Evolutionary conservation across 2,113 vertebrate species (phyloP).

Genomic region (Cavia aperea): DNA sequence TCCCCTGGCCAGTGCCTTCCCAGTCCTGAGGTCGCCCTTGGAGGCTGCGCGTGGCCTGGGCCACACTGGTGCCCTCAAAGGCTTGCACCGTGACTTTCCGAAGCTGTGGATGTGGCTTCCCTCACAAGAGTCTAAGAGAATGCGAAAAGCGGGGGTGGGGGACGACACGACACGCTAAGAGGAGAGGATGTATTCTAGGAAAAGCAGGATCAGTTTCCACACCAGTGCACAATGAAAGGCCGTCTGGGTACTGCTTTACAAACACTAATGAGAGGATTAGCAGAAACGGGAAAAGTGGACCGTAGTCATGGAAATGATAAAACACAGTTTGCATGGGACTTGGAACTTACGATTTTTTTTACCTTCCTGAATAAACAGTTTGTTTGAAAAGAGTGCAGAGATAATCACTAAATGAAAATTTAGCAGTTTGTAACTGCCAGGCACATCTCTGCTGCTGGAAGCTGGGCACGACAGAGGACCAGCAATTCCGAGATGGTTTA

Average conservation of each 20-base stretch:
- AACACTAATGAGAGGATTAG: slow-evolving; percentile 34
- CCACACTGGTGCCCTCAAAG: slow-evolving; percentile 28
- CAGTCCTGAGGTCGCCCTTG: neutral
- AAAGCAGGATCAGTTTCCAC: slow-evolving; percentile 56
- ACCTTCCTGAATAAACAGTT: neutral
- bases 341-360: neutral
- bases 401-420: neutral
- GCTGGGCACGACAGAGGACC: neutral
- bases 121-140: neutral
- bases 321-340: neutral
- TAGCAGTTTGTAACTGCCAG: neutral
- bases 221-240: slow-evolving; percentile 19
- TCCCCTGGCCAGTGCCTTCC: neutral
- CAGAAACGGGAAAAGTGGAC: neutral
- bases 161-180: neutral
- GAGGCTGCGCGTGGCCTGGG: neutral
- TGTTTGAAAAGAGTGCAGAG: neutral
- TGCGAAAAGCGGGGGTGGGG: neutral
- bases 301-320: slow-evolving; percentile 2
- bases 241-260: slow-evolving; percentile 34
- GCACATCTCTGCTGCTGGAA: neutral
- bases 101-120: neutral
- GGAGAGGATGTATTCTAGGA: slow-evolving; percentile 29
- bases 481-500: neutral
- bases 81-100: neutral